A percentile compares a stretch with the other conserved stretches of the same genome.
phyloP scores from a whole-genome alignment of 2,113 vertebrate species.

The Gadus chalcogrammus region DNA sequence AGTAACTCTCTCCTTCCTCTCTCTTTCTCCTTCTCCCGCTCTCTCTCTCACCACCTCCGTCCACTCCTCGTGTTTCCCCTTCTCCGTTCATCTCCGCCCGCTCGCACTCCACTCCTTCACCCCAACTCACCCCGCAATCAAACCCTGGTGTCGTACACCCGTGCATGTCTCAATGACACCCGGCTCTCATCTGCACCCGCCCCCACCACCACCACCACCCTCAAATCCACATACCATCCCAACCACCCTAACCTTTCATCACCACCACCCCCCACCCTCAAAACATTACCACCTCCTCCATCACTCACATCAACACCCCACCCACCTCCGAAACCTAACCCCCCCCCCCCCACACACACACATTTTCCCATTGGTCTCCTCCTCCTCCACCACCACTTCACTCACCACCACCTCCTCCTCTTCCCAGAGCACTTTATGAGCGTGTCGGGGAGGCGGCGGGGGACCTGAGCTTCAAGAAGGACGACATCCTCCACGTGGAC shows the following conservation, averaged over 20 bases:
- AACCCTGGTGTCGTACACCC: too few species aligned
- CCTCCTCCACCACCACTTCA: conserved; percentile 18
- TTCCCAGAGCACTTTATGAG: conserved; percentile 91
- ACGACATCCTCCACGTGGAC: conserved; percentile 95
- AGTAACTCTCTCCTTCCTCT: conserved; percentile 2
- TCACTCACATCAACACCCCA: neutral
- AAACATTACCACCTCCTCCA: too few species aligned
- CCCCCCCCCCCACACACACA: neutral
- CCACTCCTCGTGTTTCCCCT: conserved; percentile 15
- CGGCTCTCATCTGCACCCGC: too few species aligned
- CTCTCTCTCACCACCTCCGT: conserved; percentile 13
- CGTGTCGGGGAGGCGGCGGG: conserved; percentile 86
- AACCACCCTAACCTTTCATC: too few species aligned
- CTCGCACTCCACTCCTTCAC: conserved; percentile 20
- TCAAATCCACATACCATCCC: too few species aligned
- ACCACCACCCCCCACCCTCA: neutral
- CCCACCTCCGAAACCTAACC: conserved; percentile 6
- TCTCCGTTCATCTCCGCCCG: conserved; percentile 17
- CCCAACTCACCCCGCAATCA: conserved; percentile 4
- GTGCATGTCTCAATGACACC: too few species aligned
- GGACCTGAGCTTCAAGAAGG: conserved; percentile 96
- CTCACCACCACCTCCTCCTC: conserved; percentile 9
- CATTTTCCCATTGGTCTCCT: conserved; percentile 14
- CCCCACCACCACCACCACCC: conserved; percentile 15
- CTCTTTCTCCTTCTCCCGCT: conserved; percentile 16